Evolutionary conservation across 2,888 invertebrate species (phyloP), one percentile per base, ranked within the genome.

Genomic region (Pristionchus fissidentatus): DNA sequence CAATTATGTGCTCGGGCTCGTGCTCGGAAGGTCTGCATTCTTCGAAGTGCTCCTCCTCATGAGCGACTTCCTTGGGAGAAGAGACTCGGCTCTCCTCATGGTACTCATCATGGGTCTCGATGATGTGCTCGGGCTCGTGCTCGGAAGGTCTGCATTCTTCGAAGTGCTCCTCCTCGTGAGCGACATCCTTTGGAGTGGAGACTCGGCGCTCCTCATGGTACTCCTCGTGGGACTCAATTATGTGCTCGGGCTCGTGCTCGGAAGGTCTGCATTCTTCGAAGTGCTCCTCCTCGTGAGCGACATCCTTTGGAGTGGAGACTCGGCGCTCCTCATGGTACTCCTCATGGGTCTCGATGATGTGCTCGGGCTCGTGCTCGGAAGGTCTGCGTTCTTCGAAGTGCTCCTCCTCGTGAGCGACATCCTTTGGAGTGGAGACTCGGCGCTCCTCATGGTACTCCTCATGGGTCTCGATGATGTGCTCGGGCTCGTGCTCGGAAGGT

Each of bases 301-400:
- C 15, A 7, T 66, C 62, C 83, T 83, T 81, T n/a, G 77, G 60
- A 41, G 78, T 43, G n/a, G 77, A 77, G 32, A 81, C 41, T 13
- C 78, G 35, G 32, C 78, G 78, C 15, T 78, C 78, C 55, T 78
- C 55, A 32, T 13, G 35, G 35, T 26, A 32, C 8, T 78, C 35
- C 52, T 78, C 78, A 22, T 78, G 78, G 1, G 84, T 84, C 43
- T 85, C 82, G 84, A 82, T 81, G 82, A 83, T 84, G 46, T 84
- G 86, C 62, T 52, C 29, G 83, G 55, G 55, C 35, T 78, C 62
- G 46, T 43, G 75, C 26, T 57, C 73, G 15, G 26, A 19, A 5
- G 41, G 49, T n/a, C 62, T 26, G 32, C 52, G 38, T 32, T 52
- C 66, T 60, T 80, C 82, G 57, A 46, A n/a, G 29, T 29, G 32